Base-by-base conservation (phyloP, 2,888 invertebrate species). In the Aelia acuminata region DNA sequence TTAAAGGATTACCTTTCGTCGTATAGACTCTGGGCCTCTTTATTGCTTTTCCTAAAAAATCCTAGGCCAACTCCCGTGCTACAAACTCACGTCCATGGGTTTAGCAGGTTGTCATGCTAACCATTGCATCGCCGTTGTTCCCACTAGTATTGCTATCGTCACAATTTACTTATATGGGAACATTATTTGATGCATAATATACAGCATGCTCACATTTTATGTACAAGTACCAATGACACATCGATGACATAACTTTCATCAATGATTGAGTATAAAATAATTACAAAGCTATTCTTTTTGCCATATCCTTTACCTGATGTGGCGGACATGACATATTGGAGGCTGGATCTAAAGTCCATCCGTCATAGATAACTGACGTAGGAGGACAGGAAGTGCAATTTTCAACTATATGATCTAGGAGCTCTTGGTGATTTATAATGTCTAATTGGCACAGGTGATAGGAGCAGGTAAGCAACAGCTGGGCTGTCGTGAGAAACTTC, bases 381-480 rank as follows among this genome's bases (percentile, higher is more conserved):
- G 43, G 80, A 80, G 80, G 80, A 80, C 80, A 80, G 80, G 80
- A 80, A 80, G 80, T 80, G 80, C 80, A 80, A 80, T 80, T 80
- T 80, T 13, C 43, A n/a, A 31, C 31, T 4, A 8, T 4, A 13
- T 35, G 63, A 70, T 35, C 4, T 70, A 70, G 63, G 63, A 70
- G 63, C 63, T 5, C 31, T 18, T 1, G 63, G 63, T 70, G 63
- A 70, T 70, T 70, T 70, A 70, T 70, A 70, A 31, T 35, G 22
- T 31, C 63, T 70, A 70, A 70, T 70, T 70, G 63, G 63, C 63
- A 31, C 31, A 70, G 63, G 63, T 70, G 63, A 70, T 70, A 18
- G 7, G 35, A 1, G 3, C 63, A 70, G 63, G 63, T 70, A 70
- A 31, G 57, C 1, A 57, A 26, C 63, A 70, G 63, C 63, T 70